These are phyloP conservation scores for Danio aesculapii DNA, from an alignment of 2,797 vertebrate genomes.

Conservation along the genomic window DNA sequence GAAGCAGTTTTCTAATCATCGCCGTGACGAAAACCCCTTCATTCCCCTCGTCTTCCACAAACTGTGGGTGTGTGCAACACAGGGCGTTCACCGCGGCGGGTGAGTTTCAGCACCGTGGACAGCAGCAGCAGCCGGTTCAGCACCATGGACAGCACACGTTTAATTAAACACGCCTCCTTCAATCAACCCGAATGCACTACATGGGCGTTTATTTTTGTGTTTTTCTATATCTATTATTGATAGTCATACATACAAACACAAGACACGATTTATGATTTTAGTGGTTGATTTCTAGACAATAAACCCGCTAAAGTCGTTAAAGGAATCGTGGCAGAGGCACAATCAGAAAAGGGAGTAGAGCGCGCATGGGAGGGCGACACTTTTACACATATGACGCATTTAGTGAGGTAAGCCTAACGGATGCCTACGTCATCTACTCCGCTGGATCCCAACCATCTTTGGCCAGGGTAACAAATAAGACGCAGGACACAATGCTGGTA, in stretches of 20 bases:
- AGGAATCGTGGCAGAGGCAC: constrained; percentile 44
- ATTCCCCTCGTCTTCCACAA: constrained; percentile 45
- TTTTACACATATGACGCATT: constrained; percentile 74
- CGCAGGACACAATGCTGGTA: constrained; percentile 27
- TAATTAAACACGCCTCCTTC: constrained; percentile 8
- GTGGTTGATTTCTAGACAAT: constrained; percentile 3
- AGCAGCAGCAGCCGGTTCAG: constrained; percentile 57
- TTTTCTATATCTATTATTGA: background rate
- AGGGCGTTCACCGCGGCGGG: constrained; percentile 74
- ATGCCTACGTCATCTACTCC: constrained; percentile 74
- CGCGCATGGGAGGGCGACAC: constrained; percentile 66
- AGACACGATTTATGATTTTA: background rate
- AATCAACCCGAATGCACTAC: constrained; percentile 10
- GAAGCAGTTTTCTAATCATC: background rate
- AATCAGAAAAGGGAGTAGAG: constrained; percentile 58
- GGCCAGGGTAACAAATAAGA: constrained; percentile 65
- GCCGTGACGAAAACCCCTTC: constrained; percentile 37
- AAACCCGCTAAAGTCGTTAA: constrained; percentile 46
- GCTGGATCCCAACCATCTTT: constrained; percentile 65
- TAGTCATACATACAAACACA: background rate
- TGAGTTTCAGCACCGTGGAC: constrained; percentile 66
- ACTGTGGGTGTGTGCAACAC: constrained; percentile 65
- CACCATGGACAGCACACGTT: constrained; percentile 69
- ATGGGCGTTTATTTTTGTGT: background rate
- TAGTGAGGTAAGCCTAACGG: constrained; percentile 77